Base-by-base conservation (phyloP, 2,113 vertebrate genomes). In the Neogobius melanostomus region DNA sequence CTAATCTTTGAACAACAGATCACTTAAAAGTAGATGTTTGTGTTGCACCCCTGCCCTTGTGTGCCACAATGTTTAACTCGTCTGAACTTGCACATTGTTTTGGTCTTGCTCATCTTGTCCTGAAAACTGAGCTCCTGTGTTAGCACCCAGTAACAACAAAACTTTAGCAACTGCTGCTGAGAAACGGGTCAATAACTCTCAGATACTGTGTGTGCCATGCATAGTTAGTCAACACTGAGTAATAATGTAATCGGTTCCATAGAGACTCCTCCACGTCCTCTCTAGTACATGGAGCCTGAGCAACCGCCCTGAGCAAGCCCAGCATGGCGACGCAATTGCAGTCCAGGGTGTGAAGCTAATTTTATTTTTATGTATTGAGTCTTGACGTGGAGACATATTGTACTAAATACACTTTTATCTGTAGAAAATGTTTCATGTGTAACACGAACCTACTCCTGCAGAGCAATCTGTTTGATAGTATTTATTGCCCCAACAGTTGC, bases 101-200 rank as follows among this genome's bases (percentile, higher is more conserved):
- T 44, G 42, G 42, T 61, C 59, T 61, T 15, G 59, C 12, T 61
- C 59, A 61, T 61, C 59, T 61, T 14, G 42, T 61, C 14, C 7
- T 61, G 42, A 7, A 61, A 61, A 44, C 14, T 5, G 14, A 44
- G 59, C 4, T 43, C 14, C 14, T 44, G 59, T 61, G 57, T 60
- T 14, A 43, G 54, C 54, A 57, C 28, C 28, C 54, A 57, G 57
- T 6, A 15, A 43, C 52, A 21, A 7, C 11, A 5, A 45, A 44
- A 44, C n/a, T 14, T n/a, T 44, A 42, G 59, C 42, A 45, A 43
- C 36, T 60, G 57, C 8, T 36, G 36, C 57, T n/a, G 42, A 44
- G 12, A 61, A 61, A 61, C 42, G 12, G 42, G 42, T 16, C 59
- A 45, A 43, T 43, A 43, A 2, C 1, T n/a, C 28, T 2, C 28